phyloP scores from a whole-genome alignment of 1,140 invertebrate genomes.

The Anthonomus grandis region DNA sequence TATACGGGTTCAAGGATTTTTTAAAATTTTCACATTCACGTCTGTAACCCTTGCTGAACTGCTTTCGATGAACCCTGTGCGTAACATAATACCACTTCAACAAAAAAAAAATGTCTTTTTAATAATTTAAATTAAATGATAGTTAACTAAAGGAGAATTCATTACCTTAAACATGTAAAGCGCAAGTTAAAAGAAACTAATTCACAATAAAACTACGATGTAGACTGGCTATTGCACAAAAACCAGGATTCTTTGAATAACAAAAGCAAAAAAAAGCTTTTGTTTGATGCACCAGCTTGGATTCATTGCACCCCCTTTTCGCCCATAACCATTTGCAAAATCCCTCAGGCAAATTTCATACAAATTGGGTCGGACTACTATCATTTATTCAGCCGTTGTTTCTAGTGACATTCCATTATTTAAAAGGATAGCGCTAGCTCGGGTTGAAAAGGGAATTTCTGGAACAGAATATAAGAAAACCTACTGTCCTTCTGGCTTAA shows the following conservation, averaged over 20 bases:
- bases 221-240: too few species aligned
- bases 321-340: conserved; percentile 8
- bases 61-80: too few species aligned
- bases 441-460: background rate
- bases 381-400: conserved; percentile 21
- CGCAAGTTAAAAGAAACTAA: too few species aligned
- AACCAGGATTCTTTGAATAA: background rate
- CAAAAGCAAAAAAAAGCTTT: background rate
- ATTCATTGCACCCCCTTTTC: conserved; percentile 3
- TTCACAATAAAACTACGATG: too few species aligned
- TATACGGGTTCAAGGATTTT: too few species aligned
- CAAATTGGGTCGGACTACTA: conserved; percentile 17
- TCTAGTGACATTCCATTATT: conserved; percentile 16
- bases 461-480: background rate
- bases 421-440: conserved; percentile 6
- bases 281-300: background rate
- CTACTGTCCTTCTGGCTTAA: conserved; percentile 1
- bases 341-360: conserved; percentile 8
- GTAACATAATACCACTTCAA: too few species aligned
- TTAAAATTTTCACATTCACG: too few species aligned
- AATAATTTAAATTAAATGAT: too few species aligned
- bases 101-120: too few species aligned
- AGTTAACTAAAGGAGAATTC: too few species aligned
- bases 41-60: too few species aligned
- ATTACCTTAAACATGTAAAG: too few species aligned